phyloP scores from a whole-genome alignment of 2,113 vertebrate species.

The Drymodes brunneopygia region DNA sequence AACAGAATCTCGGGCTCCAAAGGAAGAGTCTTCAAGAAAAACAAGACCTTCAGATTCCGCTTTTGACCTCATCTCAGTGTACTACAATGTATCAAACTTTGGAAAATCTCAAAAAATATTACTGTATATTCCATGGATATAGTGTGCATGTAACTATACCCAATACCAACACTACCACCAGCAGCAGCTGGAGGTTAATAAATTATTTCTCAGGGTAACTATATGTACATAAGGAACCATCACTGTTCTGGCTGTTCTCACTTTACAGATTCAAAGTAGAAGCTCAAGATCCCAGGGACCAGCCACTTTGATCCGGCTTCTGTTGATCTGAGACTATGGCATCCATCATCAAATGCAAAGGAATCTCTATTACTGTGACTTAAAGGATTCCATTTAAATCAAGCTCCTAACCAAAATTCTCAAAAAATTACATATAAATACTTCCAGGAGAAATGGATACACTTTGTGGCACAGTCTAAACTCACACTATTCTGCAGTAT shows the following conservation, averaged over 20 bases:
- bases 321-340: background rate
- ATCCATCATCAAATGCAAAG: background rate
- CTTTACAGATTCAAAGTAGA: background rate
- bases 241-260: rapidly evolving
- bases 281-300: background rate
- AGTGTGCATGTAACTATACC: background rate
- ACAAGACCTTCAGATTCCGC: background rate
- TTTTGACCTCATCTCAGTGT: background rate
- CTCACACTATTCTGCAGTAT: background rate
- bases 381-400: background rate
- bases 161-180: background rate
- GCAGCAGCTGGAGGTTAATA: background rate
- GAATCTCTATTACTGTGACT: background rate
- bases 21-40: background rate
- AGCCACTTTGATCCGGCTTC: background rate
- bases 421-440: background rate
- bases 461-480: background rate
- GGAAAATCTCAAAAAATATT: background rate
- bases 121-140: background rate
- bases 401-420: background rate
- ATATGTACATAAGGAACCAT: rapidly evolving
- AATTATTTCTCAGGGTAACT: background rate
- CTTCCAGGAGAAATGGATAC: background rate
- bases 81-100: background rate
- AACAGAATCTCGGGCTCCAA: background rate